Percentiles rank a stretch among this genome's conserved stretches.
Evolutionary conservation across 2,888 invertebrate genomes (phyloP).

Genomic region (Chaetoderma sp.): DNA sequence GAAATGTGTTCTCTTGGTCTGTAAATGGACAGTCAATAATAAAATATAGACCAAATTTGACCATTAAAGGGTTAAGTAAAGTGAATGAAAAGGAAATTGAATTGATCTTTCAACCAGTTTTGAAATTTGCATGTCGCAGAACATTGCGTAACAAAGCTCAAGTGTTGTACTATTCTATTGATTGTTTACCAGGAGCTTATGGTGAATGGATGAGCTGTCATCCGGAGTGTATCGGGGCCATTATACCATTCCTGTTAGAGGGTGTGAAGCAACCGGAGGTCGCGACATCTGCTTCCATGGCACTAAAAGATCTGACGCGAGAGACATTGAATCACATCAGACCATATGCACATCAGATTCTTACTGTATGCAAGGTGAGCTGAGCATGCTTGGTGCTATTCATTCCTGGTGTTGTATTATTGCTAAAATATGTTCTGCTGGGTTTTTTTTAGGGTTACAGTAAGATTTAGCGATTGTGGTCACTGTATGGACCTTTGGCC

Average conservation of each 20-base stretch:
- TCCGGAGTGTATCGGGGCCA: slow-evolving; percentile 77
- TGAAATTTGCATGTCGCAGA: no score
- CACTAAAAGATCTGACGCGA: slow-evolving; percentile 86
- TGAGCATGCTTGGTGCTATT: neutral
- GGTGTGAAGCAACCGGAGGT: slow-evolving; percentile 78
- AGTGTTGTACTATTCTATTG: neutral
- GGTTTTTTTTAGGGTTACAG: neutral
- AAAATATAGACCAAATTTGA: no score
- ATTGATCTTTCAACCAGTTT: no score
- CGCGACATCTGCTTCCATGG: slow-evolving; percentile 85
- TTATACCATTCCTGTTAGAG: slow-evolving; percentile 78
- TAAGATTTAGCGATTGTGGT: neutral
- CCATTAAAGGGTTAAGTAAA: no score
- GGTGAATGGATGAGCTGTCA: slow-evolving; percentile 86
- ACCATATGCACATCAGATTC: slow-evolving; percentile 82
- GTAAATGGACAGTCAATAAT: no score
- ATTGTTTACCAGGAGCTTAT: slow-evolving; percentile 77
- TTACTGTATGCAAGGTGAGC: slow-evolving; percentile 75
- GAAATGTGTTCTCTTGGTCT: no score
- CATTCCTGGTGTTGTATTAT: neutral
- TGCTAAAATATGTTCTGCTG: neutral
- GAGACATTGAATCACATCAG: slow-evolving; percentile 83
- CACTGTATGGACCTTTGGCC: no score
- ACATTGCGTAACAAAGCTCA: neutral
- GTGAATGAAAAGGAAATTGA: no score